phyloP scores from a whole-genome alignment of 2,888 invertebrate genomes.

The Sphaeridia pumilis region DNA sequence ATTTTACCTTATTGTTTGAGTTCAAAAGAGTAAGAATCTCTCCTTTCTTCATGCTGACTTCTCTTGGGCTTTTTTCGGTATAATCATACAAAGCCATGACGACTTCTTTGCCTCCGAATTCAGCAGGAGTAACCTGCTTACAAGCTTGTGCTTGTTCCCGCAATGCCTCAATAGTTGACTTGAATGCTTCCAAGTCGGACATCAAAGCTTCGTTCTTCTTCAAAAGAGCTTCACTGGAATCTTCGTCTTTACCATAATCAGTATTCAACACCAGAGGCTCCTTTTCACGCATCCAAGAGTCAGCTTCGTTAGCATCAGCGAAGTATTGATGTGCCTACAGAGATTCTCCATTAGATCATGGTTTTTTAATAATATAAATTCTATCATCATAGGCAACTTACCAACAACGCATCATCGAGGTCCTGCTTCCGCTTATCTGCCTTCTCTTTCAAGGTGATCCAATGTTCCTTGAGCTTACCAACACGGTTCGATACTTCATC shows the following conservation, averaged over 20 bases:
- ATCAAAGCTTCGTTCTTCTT: conserved; percentile 98
- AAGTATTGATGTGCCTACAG: conserved; percentile 82
- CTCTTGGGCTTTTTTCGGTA: conserved; percentile 94
- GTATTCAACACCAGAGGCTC: conserved; percentile 89
- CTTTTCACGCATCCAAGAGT: conserved; percentile 97
- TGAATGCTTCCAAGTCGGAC: conserved; percentile 94
- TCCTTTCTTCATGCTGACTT: conserved; percentile 99
- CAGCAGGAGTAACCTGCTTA: conserved; percentile 88
- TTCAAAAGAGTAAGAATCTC: conserved; percentile 93
- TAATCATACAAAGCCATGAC: conserved; percentile 97
- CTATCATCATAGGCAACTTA: conserved; percentile 19
- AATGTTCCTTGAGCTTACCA: conserved; percentile 72
- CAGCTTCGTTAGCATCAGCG: conserved; percentile 99
- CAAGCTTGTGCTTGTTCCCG: conserved; percentile 88
- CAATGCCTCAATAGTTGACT: conserved; percentile 80
- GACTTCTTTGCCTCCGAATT: conserved; percentile 92
- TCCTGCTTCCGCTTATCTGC: conserved; percentile 84
- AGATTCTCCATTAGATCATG: no score
- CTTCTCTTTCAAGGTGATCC: conserved; percentile 83
- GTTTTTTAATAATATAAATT: neutral
- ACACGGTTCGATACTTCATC: conserved; percentile 81
- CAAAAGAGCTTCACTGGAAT: conserved; percentile 88
- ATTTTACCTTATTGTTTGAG: conserved; percentile 90
- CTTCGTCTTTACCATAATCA: conserved; percentile 98
- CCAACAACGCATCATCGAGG: conserved; percentile 94